These are phyloP conservation scores for Sarcophaga rosellei DNA, from an alignment of 2,888 invertebrate species.

Conservation along the genomic window DNA sequence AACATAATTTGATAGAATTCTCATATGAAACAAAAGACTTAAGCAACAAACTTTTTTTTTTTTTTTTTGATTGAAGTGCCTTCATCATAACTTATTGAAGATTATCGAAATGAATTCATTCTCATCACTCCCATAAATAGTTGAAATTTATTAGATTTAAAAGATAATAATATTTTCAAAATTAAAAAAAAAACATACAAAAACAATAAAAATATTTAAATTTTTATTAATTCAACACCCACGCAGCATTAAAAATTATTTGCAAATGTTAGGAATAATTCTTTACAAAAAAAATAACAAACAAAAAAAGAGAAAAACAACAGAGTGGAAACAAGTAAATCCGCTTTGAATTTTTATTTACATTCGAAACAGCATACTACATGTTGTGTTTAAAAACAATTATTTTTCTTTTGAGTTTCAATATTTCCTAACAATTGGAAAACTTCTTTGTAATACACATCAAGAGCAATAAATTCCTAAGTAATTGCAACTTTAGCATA, in stretches of 20 bases:
- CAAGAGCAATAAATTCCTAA: background rate
- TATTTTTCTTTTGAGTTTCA: too few species aligned
- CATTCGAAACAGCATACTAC: too few species aligned
- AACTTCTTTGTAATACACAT: background rate
- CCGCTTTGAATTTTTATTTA: too few species aligned
- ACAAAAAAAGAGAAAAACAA: too few species aligned
- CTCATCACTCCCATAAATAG: constrained; percentile 58
- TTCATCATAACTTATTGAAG: background rate
- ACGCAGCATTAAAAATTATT: constrained; percentile 17
- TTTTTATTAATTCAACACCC: constrained; percentile 42
- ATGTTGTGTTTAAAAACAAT: too few species aligned
- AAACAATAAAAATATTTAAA: constrained; percentile 5
- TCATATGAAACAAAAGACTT: constrained; percentile 14
- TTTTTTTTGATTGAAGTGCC: too few species aligned
- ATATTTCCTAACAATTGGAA: too few species aligned
- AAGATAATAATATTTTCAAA: background rate
- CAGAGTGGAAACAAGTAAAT: too few species aligned
- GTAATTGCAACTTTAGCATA: background rate
- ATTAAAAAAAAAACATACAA: background rate
- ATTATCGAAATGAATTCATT: constrained; percentile 20
- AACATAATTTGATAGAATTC: too few species aligned
- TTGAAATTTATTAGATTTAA: constrained; percentile 33
- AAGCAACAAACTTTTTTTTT: background rate
- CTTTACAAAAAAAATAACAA: too few species aligned
- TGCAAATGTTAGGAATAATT: background rate